These are phyloP conservation scores for Alces alces DNA, from an alignment of 2,113 vertebrate species.

Conservation along the genomic window DNA sequence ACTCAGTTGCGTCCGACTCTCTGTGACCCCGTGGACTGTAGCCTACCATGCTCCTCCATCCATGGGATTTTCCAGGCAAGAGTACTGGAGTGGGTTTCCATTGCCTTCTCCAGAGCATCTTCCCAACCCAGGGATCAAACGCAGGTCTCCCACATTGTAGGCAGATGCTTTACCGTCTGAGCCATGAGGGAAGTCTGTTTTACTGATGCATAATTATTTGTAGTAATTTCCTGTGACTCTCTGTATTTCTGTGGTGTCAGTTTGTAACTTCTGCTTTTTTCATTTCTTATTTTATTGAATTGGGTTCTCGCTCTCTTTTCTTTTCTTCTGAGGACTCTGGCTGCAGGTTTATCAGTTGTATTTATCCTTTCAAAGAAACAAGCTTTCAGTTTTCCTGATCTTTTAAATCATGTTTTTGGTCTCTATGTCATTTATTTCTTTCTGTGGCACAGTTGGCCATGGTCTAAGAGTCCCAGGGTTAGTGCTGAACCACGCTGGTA, in stretches of 20 bases:
- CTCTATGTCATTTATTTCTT: neutral
- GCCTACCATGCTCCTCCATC: neutral
- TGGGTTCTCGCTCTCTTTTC: neutral
- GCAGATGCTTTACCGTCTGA: neutral
- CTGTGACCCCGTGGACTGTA: neutral
- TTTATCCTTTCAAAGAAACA: neutral
- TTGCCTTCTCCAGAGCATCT: neutral
- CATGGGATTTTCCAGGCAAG: neutral
- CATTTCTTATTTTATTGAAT: neutral
- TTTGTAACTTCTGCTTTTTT: neutral
- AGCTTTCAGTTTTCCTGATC: neutral
- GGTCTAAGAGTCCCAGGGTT: neutral
- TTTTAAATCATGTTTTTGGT: neutral
- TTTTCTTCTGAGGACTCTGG: neutral
- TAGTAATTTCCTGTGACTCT: neutral
- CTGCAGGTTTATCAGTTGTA: neutral
- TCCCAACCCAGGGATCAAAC: neutral
- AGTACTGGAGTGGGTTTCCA: neutral
- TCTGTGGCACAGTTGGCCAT: neutral
- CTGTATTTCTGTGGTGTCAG: neutral
- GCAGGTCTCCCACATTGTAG: neutral
- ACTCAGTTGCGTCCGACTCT: fast-evolving
- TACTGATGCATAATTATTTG: neutral
- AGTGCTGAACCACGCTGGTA: neutral
- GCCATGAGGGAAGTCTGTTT: neutral